Percentiles rank a stretch among this genome's conserved stretches.
phyloP scores from a whole-genome alignment of 2,113 vertebrate species.

The Vanacampus margaritifer region DNA sequence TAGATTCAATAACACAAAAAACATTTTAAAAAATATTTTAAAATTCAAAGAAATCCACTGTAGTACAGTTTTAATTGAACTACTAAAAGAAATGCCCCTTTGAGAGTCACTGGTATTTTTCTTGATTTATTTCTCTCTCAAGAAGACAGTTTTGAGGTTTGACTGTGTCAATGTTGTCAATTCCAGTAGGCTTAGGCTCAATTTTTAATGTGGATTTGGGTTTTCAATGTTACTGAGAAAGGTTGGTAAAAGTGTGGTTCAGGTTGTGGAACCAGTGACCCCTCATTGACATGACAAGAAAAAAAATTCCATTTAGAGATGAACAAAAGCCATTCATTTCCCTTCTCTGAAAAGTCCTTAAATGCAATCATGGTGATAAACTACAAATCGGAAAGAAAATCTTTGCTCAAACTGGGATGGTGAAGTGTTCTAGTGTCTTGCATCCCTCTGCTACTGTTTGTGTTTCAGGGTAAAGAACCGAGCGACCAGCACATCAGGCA shows the following conservation, averaged over 20 bases:
- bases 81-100: too few relatives aligned
- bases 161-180: background rate
- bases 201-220: too few relatives aligned
- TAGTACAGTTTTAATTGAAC: too few relatives aligned
- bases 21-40: too few relatives aligned
- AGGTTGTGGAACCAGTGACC: background rate
- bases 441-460: background rate
- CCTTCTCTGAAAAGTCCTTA: background rate
- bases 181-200: too few relatives aligned
- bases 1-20: too few relatives aligned
- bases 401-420: background rate
- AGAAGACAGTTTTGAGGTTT: too few relatives aligned
- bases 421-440: background rate
- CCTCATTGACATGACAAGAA: background rate
- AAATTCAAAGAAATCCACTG: too few relatives aligned
- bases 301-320: background rate
- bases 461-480: constrained; percentile 86
- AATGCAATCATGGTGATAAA: background rate
- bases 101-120: too few relatives aligned
- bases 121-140: too few relatives aligned
- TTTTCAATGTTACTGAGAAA: too few relatives aligned
- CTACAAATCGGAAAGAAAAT: background rate
- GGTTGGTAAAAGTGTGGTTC: background rate
- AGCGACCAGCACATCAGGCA: constrained; percentile 93
- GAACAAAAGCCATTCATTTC: background rate